These are phyloP conservation scores for Corythaixoides concolor DNA, from an alignment of 2,113 vertebrate species.

Conservation along the genomic window DNA sequence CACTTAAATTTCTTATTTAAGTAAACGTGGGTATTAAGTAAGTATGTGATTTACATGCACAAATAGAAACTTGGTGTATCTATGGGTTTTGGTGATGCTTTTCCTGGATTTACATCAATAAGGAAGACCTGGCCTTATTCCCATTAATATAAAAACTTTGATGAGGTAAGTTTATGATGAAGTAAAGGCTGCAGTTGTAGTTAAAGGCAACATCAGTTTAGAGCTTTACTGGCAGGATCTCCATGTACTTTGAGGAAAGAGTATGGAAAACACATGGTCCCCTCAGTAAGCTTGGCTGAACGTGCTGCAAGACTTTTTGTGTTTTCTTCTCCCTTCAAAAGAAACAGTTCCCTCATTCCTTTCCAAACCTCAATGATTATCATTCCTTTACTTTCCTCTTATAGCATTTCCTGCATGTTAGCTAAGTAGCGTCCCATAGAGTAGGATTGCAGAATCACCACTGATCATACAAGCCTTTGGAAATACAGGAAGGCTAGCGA, in stretches of 20 bases:
- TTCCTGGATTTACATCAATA: neutral
- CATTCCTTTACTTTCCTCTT: neutral
- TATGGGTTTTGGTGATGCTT: neutral
- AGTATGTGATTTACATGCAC: neutral
- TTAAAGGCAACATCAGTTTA: neutral
- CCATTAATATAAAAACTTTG: neutral
- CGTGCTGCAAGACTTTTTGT: neutral
- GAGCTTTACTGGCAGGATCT: neutral
- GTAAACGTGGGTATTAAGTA: neutral
- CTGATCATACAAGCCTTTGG: neutral
- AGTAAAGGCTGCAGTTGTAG: neutral
- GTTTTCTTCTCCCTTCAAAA: neutral
- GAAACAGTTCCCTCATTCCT: neutral
- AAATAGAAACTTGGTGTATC: neutral
- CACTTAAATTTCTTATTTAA: neutral
- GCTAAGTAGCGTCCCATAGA: neutral
- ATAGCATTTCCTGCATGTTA: neutral
- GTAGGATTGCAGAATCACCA: neutral
- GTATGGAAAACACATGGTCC: neutral
- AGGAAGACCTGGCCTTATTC: neutral
- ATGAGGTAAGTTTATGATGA: neutral
- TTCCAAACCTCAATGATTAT: rapidly evolving
- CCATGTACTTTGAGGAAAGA: neutral
- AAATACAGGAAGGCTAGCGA: neutral
- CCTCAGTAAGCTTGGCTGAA: neutral